Conservation (phyloP, 2,888 invertebrate genomes). For the Cancer borealis region DNA sequence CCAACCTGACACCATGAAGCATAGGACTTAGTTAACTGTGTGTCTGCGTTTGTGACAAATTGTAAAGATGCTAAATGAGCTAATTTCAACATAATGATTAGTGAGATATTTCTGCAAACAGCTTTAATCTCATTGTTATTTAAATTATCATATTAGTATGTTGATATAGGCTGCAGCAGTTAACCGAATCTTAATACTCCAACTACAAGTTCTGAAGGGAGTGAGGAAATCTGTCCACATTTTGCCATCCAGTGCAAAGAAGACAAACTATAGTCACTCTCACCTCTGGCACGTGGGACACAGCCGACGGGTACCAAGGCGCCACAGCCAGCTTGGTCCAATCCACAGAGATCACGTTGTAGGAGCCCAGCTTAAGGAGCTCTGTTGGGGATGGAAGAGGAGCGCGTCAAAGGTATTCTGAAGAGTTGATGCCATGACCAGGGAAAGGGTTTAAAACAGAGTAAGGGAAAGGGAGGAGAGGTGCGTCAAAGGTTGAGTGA, state of each 20-base stretch:
- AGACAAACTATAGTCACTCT: not conserved
- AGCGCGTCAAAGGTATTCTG: too few relatives aligned
- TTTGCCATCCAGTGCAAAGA: not conserved
- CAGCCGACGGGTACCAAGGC: slow-evolving; percentile 56
- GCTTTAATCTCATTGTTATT: not conserved
- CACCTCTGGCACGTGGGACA: slow-evolving; percentile 49
- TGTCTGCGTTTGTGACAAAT: not conserved
- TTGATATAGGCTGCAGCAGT: not conserved
- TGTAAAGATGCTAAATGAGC: not conserved
- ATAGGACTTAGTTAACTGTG: not conserved
- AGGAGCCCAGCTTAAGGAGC: slow-evolving; percentile 48
- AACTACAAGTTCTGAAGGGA: not conserved
- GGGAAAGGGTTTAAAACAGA: not conserved
- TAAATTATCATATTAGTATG: not conserved
- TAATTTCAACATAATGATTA: not conserved
- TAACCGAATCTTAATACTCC: not conserved
- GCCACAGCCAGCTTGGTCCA: slow-evolving; percentile 56
- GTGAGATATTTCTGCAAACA: not conserved
- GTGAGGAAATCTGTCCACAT: not conserved
- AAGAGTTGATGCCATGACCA: not conserved
- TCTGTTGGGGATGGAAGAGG: slow-evolving; percentile 29
- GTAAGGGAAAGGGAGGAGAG: not conserved
- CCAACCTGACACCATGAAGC: slow-evolving; percentile 24
- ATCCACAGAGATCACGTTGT: slow-evolving; percentile 69
- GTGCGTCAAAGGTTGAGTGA: not conserved